Percentiles rank a stretch among this genome's conserved stretches.
These are phyloP conservation scores for Tringa solitaria DNA, from an alignment of 2,113 vertebrate genomes.

Conservation along the genomic window DNA sequence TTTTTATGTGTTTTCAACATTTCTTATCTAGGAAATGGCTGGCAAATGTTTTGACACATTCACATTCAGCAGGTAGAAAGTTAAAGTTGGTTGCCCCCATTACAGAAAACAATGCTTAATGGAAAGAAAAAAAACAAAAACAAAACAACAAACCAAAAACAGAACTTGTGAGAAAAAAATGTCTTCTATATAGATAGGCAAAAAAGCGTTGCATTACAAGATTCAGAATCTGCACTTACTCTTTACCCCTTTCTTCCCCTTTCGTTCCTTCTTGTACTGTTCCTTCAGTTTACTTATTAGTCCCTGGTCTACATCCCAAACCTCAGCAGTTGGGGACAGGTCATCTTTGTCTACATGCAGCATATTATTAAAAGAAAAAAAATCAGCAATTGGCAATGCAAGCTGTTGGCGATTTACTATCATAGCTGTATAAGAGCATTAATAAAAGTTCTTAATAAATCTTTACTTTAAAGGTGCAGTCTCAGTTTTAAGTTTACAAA, in stretches of 20 bases:
- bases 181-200: conserved; percentile 47
- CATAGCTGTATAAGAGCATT: conserved; percentile 70
- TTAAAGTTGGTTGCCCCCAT: conserved; percentile 78
- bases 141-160: not conserved
- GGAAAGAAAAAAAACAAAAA: not conserved
- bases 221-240: conserved; percentile 84
- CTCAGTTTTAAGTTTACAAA: conserved; percentile 65
- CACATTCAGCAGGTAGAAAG: conserved; percentile 68
- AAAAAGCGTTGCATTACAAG: conserved; percentile 66
- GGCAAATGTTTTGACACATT: not conserved
- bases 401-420: conserved; percentile 71
- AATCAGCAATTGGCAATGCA: conserved; percentile 81
- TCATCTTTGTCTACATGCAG: conserved; percentile 89
- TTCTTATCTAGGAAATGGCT: not conserved
- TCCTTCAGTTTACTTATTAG: conserved; percentile 88
- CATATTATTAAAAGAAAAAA: conserved; percentile 84
- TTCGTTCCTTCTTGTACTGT: conserved; percentile 88
- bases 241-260: conserved; percentile 87
- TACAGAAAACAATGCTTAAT: conserved; percentile 53
- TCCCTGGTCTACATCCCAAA: conserved; percentile 87
- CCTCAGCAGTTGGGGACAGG: conserved; percentile 85
- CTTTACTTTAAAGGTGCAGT: conserved; percentile 78
- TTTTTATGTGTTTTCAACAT: not conserved
- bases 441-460: conserved; percentile 67
- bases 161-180: conserved; percentile 13